A percentile compares a stretch with the other conserved stretches of the same genome.
Evolutionary conservation across 2,888 invertebrate genomes (phyloP).

Genomic region (Lagria hirta): DNA sequence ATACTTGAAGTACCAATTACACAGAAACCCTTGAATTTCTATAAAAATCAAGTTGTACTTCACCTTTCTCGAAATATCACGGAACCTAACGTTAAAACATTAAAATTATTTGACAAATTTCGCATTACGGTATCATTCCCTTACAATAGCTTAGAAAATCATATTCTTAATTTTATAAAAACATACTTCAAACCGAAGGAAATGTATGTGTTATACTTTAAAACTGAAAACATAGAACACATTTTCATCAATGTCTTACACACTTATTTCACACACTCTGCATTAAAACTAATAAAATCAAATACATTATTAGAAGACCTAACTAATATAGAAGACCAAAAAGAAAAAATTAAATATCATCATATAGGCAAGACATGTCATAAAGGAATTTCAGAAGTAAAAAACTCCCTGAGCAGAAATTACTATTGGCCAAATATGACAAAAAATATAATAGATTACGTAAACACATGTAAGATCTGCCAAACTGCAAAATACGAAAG

Average conservation of each 20-base stretch:
- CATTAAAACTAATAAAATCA: background rate
- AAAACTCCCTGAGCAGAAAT: too few species aligned
- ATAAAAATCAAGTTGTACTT: slow-evolving; percentile 9
- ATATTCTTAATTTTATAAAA: slow-evolving; percentile 3
- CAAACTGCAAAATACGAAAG: too few species aligned
- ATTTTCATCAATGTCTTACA: slow-evolving; percentile 2
- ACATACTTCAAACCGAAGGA: background rate
- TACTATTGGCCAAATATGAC: too few species aligned
- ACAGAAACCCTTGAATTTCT: slow-evolving; percentile 6
- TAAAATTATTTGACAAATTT: background rate
- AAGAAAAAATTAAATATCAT: background rate
- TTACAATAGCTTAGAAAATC: background rate
- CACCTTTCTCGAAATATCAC: background rate
- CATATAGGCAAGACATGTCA: slow-evolving; percentile 7
- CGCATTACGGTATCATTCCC: slow-evolving; percentile 1
- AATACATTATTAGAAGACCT: slow-evolving; percentile 1
- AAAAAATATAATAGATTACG: too few species aligned
- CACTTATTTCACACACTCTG: slow-evolving; percentile 2
- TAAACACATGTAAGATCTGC: too few species aligned
- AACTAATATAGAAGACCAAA: background rate
- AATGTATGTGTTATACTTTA: slow-evolving; percentile 4
- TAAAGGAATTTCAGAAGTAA: slow-evolving; percentile 5
- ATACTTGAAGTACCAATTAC: slow-evolving; percentile 7
- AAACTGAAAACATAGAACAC: background rate
- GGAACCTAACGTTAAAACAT: background rate